A percentile compares a stretch with the other conserved stretches of the same genome.
Evolutionary conservation across 2,113 vertebrate genomes (phyloP).

Genomic region (Chiloscyllium plagiosum): DNA sequence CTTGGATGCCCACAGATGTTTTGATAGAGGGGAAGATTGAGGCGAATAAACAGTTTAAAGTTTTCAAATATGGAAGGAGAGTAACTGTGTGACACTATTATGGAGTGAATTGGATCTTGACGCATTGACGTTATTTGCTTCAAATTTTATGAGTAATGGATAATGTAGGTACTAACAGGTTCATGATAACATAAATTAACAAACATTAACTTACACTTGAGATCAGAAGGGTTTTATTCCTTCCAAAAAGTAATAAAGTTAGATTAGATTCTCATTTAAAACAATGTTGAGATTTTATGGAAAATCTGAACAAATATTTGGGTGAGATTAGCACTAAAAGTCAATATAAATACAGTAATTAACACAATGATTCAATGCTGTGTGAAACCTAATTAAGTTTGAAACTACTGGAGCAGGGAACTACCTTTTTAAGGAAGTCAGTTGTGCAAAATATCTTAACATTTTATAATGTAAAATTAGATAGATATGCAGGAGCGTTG

Average conservation of each 20-base stretch:
- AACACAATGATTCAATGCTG: not conserved
- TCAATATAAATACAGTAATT: not conserved
- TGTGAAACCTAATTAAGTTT: not conserved
- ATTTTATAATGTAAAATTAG: not conserved
- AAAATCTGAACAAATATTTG: not conserved
- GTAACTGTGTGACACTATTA: no score
- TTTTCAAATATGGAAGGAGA: not conserved
- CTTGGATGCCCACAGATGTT: not conserved
- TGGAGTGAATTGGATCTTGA: not conserved
- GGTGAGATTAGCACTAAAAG: not conserved
- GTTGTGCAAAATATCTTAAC: not conserved
- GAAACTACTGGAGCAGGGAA: not conserved
- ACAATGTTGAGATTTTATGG: not conserved
- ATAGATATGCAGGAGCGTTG: not conserved
- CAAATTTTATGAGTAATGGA: not conserved
- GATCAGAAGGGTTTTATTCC: not conserved
- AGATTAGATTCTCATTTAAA: not conserved
- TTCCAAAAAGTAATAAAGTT: not conserved
- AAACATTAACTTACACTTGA: not conserved
- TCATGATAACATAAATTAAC: not conserved
- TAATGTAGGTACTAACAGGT: not conserved
- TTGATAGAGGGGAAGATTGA: not conserved
- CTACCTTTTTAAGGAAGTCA: not conserved
- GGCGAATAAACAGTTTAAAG: not conserved
- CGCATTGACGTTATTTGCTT: not conserved